Conservation (phyloP, 1,140 invertebrate species). For the Mamestra configurata region DNA sequence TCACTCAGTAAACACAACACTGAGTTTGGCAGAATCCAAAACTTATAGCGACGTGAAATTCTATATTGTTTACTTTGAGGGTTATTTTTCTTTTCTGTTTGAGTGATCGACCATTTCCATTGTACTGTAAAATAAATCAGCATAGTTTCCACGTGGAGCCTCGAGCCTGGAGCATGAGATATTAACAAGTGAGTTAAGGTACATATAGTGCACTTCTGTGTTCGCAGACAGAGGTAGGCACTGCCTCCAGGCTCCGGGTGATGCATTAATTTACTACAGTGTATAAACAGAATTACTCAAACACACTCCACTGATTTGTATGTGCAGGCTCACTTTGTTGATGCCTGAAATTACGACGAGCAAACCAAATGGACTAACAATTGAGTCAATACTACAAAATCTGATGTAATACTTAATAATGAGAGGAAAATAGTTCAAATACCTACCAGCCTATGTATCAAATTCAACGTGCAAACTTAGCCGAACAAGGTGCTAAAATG, state of each 20-base stretch:
- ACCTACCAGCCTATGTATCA: not conserved
- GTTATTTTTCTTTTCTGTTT: not conserved
- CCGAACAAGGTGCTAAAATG: slow-evolving; percentile 42
- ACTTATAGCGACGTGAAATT: slow-evolving; percentile 14
- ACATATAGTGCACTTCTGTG: slow-evolving; percentile 23
- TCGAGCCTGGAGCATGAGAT: not conserved
- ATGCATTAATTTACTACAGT: slow-evolving; percentile 16
- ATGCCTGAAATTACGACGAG: not conserved
- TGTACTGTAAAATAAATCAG: not conserved
- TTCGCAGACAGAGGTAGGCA: slow-evolving; percentile 11
- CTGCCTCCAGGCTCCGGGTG: not conserved
- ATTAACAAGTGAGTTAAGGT: slow-evolving; percentile 1
- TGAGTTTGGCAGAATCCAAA: slow-evolving; percentile 26
- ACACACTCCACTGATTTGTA: not conserved
- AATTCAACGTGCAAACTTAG: not conserved
- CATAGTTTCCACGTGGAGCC: not conserved
- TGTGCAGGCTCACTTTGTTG: slow-evolving; percentile 10
- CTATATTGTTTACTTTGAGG: not conserved
- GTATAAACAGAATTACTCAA: slow-evolving; percentile 21
- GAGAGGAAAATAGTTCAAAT: not conserved
- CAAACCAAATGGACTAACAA: not conserved
- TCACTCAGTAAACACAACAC: slow-evolving; percentile 13
- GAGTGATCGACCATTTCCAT: not conserved
- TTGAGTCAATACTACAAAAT: not conserved
- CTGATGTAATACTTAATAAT: not conserved